These are phyloP conservation scores for Thamnaconus septentrionalis DNA, from an alignment of 2,113 vertebrate species.

Conservation along the genomic window DNA sequence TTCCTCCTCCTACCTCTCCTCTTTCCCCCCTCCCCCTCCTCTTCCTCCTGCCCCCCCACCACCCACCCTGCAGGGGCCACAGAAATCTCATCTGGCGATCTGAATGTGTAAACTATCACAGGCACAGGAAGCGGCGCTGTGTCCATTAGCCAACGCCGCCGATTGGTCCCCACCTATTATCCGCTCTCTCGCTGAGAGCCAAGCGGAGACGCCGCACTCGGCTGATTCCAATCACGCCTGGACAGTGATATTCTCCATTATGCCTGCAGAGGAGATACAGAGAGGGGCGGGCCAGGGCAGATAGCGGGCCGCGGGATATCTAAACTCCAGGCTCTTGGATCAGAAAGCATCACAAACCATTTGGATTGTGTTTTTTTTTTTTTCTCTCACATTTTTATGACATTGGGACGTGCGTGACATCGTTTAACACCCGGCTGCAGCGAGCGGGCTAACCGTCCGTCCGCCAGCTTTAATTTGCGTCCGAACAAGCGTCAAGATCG, in stretches of 20 bases:
- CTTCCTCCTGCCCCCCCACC: background rate
- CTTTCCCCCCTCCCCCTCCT: background rate
- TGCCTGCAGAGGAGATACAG: slow-evolving; percentile 6
- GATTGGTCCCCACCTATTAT: slow-evolving; percentile 21
- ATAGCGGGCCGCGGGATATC: background rate
- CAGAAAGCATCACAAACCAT: slow-evolving; percentile 15
- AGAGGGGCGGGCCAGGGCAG: background rate
- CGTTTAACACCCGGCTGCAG: background rate
- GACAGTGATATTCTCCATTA: slow-evolving; percentile 9
- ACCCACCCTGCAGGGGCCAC: too few relatives aligned
- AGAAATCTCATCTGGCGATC: background rate
- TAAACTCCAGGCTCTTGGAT: background rate
- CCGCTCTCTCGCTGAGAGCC: slow-evolving; percentile 6
- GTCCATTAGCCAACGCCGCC: background rate
- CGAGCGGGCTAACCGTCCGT: too few relatives aligned
- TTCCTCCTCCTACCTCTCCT: background rate
- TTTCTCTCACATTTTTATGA: too few relatives aligned
- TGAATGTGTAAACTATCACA: slow-evolving; percentile 7
- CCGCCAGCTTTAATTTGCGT: too few relatives aligned
- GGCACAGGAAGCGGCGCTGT: slow-evolving; percentile 5
- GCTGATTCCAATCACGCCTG: slow-evolving; percentile 12
- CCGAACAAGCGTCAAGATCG: too few relatives aligned
- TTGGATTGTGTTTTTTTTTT: too few relatives aligned
- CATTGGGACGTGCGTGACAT: too few relatives aligned
- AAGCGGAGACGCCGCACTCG: slow-evolving; percentile 1